Evolutionary conservation across 2,113 vertebrate species (phyloP).

Genomic region (Cololabis saira): DNA sequence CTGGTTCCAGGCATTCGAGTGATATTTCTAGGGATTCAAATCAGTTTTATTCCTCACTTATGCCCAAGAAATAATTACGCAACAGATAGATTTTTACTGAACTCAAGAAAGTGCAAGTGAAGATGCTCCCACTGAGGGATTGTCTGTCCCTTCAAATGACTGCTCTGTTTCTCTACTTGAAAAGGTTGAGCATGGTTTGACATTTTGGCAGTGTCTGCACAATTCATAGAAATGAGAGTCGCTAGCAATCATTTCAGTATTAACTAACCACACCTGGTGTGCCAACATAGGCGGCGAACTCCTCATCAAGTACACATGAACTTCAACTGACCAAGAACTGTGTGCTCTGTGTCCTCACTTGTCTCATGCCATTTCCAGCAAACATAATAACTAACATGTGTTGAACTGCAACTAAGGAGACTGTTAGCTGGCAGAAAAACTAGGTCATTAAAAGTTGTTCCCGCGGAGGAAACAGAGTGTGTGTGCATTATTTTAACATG

Average conservation of each 20-base stretch:
- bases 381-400: conserved; percentile 20
- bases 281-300: conserved; percentile 38
- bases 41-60: not conserved
- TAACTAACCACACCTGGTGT: conserved; percentile 16
- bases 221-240: conserved; percentile 10
- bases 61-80: not conserved
- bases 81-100: too few species aligned
- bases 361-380: conserved; percentile 2
- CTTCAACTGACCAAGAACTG: conserved; percentile 6
- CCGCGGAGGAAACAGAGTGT: conserved; percentile 47
- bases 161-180: conserved; percentile 18
- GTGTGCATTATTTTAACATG: conserved; percentile 42
- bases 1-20: not conserved
- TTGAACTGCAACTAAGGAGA: conserved; percentile 30
- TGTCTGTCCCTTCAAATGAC: conserved; percentile 21
- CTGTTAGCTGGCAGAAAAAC: conserved; percentile 36
- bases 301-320: conserved; percentile 16
- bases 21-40: conserved; percentile 1
- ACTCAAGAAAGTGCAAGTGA: too few species aligned
- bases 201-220: conserved; percentile 29
- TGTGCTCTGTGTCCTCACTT: not conserved
- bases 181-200: conserved; percentile 30
- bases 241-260: conserved; percentile 24
- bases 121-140: too few species aligned
- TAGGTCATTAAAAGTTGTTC: conserved; percentile 57